These are phyloP conservation scores for Porites cylindrica DNA, from an alignment of 92 coral and sea anemone species.

Conservation along the genomic window DNA sequence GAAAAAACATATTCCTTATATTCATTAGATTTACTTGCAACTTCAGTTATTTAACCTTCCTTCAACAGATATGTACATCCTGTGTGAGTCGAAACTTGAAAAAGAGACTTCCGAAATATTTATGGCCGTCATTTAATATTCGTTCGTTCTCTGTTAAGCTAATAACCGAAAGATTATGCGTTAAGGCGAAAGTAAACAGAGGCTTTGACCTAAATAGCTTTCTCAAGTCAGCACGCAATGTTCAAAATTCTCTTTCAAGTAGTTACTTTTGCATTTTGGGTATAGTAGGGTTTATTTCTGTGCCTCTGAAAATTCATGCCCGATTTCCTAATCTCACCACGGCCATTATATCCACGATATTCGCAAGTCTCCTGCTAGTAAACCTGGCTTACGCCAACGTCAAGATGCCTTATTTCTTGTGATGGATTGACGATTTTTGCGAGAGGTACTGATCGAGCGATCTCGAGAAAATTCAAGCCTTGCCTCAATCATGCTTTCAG, in stretches of 20 bases:
- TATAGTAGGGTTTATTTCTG: not conserved
- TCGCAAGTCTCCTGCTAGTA: no score
- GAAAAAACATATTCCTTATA: not conserved
- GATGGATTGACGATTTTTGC: not conserved
- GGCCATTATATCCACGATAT: no score
- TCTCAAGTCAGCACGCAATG: not conserved
- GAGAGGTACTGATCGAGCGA: not conserved
- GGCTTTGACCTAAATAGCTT: not conserved
- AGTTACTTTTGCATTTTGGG: not conserved
- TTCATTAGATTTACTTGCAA: not conserved
- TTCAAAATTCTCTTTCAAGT: not conserved
- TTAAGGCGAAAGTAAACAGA: not conserved
- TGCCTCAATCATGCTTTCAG: not conserved
- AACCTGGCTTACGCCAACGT: not conserved
- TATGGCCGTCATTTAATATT: not conserved
- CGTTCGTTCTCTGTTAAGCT: not conserved
- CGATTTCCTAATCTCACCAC: not conserved
- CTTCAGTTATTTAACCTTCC: not conserved
- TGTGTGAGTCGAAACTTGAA: slow-evolving; percentile 1
- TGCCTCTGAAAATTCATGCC: not conserved
- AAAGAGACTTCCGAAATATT: slow-evolving; percentile 1
- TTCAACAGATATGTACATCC: not conserved
- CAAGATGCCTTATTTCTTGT: not conserved
- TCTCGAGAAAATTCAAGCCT: not conserved
- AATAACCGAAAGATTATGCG: not conserved